These are phyloP conservation scores for Cosmorhoe ocellata DNA, from an alignment of 2,888 invertebrate genomes.

Conservation along the genomic window DNA sequence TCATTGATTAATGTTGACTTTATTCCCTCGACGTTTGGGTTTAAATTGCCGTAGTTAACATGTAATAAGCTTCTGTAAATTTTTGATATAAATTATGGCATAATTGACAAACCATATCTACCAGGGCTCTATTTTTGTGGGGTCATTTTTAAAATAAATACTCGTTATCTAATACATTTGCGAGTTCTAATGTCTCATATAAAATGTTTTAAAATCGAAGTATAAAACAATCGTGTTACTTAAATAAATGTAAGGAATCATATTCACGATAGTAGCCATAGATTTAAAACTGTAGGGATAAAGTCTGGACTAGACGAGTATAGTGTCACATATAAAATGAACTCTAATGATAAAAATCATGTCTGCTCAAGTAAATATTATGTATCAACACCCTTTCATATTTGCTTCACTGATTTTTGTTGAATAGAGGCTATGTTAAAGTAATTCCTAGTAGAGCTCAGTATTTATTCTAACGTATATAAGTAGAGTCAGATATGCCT, in stretches of 20 bases:
- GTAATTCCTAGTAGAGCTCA: constrained; percentile 1
- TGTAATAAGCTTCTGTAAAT: too few species aligned
- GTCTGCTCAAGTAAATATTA: background rate
- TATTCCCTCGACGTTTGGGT: too few species aligned
- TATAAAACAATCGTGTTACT: too few species aligned
- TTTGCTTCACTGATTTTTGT: constrained; percentile 10
- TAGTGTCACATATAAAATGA: background rate
- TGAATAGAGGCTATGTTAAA: background rate
- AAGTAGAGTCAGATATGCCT: constrained; percentile 17
- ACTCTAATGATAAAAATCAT: background rate
- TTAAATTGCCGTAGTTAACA: too few species aligned
- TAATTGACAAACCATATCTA: too few species aligned
- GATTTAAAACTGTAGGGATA: constrained; percentile 13
- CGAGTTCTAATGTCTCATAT: constrained; percentile 7
- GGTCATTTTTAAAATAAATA: too few species aligned
- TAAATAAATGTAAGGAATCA: too few species aligned
- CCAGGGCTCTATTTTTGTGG: too few species aligned
- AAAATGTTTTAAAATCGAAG: constrained; percentile 10
- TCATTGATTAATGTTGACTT: too few species aligned
- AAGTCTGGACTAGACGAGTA: background rate
- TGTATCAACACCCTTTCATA: constrained; percentile 2
- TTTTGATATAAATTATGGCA: too few species aligned
- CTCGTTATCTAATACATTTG: background rate
- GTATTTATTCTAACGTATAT: constrained; percentile 20
- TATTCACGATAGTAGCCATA: too few species aligned